Evolutionary conservation across 2,113 vertebrate species (phyloP), one percentile per base, ranked within the genome.

Genomic region (Hystrix brachyura): DNA sequence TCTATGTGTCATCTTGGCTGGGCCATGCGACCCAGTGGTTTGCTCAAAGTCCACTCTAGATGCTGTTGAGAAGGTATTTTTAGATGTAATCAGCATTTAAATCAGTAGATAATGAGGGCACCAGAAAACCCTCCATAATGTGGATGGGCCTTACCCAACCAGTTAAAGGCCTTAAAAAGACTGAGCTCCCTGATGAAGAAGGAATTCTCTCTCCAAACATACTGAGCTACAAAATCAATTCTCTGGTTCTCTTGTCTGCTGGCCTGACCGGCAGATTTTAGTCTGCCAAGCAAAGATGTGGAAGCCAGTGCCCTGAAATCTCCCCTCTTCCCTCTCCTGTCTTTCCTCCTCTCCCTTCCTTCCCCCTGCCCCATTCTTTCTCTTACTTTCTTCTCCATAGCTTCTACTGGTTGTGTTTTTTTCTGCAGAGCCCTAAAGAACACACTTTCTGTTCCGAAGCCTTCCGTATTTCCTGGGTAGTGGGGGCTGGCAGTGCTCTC

Each of bases 171-270:
- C 43, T 84, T 21, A 19, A 38, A 80, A 84, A 53, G 46, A 72
- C 23, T 29, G 8, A 18, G 6, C 34, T 57, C 3, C 62, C 19
- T 1, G 1, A 94, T 46, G 46, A 71, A 51, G 59, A 83, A 67
- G 21, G 29, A n/a, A 55, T 55, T 71, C 72, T 64, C 51, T 51
- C 38, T 94, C 48, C 46, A 34, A 76, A n/a, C 5, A 0, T 34
- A 7, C 57, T 21, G 1, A 48, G 17, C 76, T 14, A 18, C 1
- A 11, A 3, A 18, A n/a, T 53, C 27, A 15, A 1, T 0, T 34
- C 91, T 32, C 74, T 38, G 14, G 48, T 51, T 86, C 88, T 85
- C 71, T 38, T 32, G 74, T 48, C 71, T 46, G 2, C 62, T 38
- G 34, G 38, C 13, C 3, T 64, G 60, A 38, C 53, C 51, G 76